Conservation (phyloP, 2,888 invertebrate genomes). For the Epirrita christyi region DNA sequence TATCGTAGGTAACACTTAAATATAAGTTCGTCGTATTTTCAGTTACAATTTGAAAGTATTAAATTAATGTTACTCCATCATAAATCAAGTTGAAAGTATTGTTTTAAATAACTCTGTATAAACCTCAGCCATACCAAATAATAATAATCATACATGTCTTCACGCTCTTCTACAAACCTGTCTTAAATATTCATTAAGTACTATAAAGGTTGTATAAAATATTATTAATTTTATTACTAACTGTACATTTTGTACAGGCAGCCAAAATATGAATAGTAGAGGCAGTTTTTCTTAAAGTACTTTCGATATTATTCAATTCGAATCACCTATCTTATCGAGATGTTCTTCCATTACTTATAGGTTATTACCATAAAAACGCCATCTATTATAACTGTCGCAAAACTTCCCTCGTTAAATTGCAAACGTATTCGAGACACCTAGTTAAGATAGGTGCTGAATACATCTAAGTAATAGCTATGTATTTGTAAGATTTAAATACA, state of each 20-base stretch:
- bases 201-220: slow-evolving; percentile 37
- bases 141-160: slow-evolving; percentile 39
- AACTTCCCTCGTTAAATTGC: slow-evolving; percentile 2
- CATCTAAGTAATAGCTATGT: slow-evolving; percentile 26
- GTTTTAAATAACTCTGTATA: slow-evolving; percentile 78
- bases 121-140: slow-evolving; percentile 81
- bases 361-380: slow-evolving; percentile 20
- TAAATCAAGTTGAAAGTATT: slow-evolving; percentile 33
- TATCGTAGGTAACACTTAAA: slow-evolving; percentile 35
- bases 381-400: slow-evolving; percentile 22
- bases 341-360: slow-evolving; percentile 4
- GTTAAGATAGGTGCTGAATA: slow-evolving; percentile 18
- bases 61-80: slow-evolving; percentile 19
- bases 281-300: slow-evolving; percentile 28
- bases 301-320: slow-evolving; percentile 21
- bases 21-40: slow-evolving; percentile 29
- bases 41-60: slow-evolving; percentile 32
- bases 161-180: slow-evolving; percentile 29
- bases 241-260: slow-evolving; percentile 31
- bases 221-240: slow-evolving; percentile 33
- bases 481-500: slow-evolving; percentile 36
- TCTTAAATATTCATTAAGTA: slow-evolving; percentile 29
- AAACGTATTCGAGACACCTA: slow-evolving; percentile 9
- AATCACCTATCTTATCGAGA: slow-evolving; percentile 29
- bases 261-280: slow-evolving; percentile 31